phyloP scores from a whole-genome alignment of 2,888 invertebrate genomes.

The Lithophane leautieri region DNA sequence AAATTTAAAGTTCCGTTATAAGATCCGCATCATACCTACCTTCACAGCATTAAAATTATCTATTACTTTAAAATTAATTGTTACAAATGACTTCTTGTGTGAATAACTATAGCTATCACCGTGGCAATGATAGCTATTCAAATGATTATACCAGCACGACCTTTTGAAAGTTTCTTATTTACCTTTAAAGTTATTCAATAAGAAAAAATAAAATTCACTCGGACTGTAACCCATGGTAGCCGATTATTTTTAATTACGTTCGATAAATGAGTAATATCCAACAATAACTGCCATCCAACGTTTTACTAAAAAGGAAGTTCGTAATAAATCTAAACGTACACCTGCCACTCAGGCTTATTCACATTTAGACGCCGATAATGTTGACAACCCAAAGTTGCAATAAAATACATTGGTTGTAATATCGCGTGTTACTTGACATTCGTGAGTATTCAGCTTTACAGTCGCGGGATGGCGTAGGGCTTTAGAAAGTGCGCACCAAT shows the following conservation, averaged over 20 bases:
- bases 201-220: slow-evolving; percentile 49
- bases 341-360: slow-evolving; percentile 74
- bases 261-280: slow-evolving; percentile 64
- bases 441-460: slow-evolving; percentile 78
- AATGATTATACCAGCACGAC: slow-evolving; percentile 36
- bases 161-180: slow-evolving; percentile 36
- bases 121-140: slow-evolving; percentile 53
- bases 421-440: slow-evolving; percentile 84
- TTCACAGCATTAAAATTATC: slow-evolving; percentile 78
- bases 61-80: slow-evolving; percentile 72
- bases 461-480: slow-evolving; percentile 64
- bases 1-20: slow-evolving; percentile 84
- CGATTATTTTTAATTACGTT: slow-evolving; percentile 60
- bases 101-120: slow-evolving; percentile 59
- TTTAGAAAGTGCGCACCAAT: slow-evolving; percentile 88
- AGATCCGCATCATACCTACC: slow-evolving; percentile 71
- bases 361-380: slow-evolving; percentile 66
- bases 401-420: slow-evolving; percentile 72
- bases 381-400: slow-evolving; percentile 73
- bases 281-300: slow-evolving; percentile 57
- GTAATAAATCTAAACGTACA: slow-evolving; percentile 75
- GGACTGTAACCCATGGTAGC: slow-evolving; percentile 38
- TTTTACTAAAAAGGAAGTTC: slow-evolving; percentile 66
- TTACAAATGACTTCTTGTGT: slow-evolving; percentile 63
- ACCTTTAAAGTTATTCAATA: slow-evolving; percentile 14